Evolutionary conservation across 1,140 invertebrate species (phyloP).

Genomic region (Drosophila sp.): DNA sequence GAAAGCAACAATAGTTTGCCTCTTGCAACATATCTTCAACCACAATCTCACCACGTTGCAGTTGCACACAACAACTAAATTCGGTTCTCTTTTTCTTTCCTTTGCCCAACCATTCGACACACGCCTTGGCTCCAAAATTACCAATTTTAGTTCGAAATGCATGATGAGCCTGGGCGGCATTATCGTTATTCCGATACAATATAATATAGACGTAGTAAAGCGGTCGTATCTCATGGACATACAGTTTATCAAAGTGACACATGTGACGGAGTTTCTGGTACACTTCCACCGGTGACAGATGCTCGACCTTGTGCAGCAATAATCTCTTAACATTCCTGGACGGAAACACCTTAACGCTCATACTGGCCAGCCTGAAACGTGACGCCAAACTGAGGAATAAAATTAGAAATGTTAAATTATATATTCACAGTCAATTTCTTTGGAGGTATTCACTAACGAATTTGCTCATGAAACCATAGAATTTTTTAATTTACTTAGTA

Average conservation of each 20-base stretch:
- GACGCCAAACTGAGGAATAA: constrained; percentile 20
- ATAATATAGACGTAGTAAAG: constrained; percentile 31
- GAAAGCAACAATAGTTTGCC: constrained; percentile 14
- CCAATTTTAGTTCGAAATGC: not conserved
- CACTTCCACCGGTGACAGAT: constrained; percentile 39
- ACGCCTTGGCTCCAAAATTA: constrained; percentile 30
- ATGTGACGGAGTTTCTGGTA: constrained; percentile 45
- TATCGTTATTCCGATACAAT: constrained; percentile 48
- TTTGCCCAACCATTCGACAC: constrained; percentile 42
- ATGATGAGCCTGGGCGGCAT: constrained; percentile 40
- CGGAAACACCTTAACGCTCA: constrained; percentile 4
- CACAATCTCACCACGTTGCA: not conserved
- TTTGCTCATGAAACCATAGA: too few species aligned
- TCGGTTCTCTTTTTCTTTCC: not conserved
- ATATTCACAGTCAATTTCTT: too few species aligned
- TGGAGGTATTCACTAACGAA: too few species aligned
- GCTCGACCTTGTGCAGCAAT: constrained; percentile 5
- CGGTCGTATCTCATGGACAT: constrained; percentile 25
- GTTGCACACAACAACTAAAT: constrained; percentile 28
- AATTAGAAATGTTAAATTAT: too few species aligned
- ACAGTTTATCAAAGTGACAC: constrained; percentile 23
- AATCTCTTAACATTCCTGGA: constrained; percentile 47
- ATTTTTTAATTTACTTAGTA: too few species aligned
- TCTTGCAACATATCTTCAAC: not conserved
- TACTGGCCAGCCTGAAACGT: not conserved